A percentile compares a stretch with the other conserved stretches of the same genome.
These are phyloP conservation scores for Pyrocoelia pectoralis DNA, from an alignment of 2,888 invertebrate genomes.

Conservation along the genomic window DNA sequence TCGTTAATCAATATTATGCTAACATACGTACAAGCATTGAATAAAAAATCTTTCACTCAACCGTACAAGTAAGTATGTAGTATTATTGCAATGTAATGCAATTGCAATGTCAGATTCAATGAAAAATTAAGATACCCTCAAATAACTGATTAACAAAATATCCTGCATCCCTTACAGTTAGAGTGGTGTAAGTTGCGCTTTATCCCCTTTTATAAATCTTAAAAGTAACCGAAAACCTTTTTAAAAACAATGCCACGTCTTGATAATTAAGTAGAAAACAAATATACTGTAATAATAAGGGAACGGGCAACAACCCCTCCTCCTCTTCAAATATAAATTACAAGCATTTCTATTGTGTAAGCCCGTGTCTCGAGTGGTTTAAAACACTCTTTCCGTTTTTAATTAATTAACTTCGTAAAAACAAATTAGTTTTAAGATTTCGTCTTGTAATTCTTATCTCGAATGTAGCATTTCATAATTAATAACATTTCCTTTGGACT, in stretches of 20 bases:
- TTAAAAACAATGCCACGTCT: conserved; percentile 2
- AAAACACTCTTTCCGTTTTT: conserved; percentile 43
- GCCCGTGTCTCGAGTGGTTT: conserved; percentile 23
- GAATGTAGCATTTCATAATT: conserved; percentile 49
- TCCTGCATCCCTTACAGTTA: background rate
- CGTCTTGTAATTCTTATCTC: conserved; percentile 49
- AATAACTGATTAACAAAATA: too few species aligned
- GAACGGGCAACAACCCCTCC: background rate
- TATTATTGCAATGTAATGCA: too few species aligned
- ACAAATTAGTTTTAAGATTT: conserved; percentile 57
- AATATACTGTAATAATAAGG: conserved; percentile 11
- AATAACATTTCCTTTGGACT: conserved; percentile 50
- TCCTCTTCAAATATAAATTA: conserved; percentile 38
- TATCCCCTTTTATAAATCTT: background rate
- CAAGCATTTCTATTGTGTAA: conserved; percentile 36
- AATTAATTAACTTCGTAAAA: conserved; percentile 57
- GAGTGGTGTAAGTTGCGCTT: background rate
- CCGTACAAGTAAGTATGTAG: too few species aligned
- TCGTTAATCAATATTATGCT: too few species aligned
- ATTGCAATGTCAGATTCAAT: too few species aligned
- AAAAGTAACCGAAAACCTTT: background rate
- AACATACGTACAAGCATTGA: too few species aligned
- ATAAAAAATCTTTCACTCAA: too few species aligned
- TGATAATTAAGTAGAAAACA: conserved; percentile 12
- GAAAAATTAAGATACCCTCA: too few species aligned